Evolutionary conservation across 2,113 vertebrate species (phyloP), one percentile per base, ranked within the genome.

Genomic region (Spea bombifrons): DNA sequence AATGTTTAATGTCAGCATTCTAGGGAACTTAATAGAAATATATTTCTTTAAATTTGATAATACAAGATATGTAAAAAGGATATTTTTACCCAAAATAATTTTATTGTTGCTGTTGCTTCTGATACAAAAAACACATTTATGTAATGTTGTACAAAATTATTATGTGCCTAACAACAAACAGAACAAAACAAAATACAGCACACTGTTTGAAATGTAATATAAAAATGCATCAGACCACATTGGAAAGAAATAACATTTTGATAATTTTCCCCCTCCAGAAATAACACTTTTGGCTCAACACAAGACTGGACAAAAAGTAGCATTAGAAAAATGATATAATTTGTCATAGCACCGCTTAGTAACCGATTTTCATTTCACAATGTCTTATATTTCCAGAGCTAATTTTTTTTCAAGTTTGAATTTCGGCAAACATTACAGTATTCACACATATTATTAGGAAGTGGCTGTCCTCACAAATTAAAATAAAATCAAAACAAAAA

Each of bases 41-140:
- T 30, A 30, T 30, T 30, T 30, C 30, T 30, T 30, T 30, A 30
- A 30, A 30, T 30, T 30, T 30, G 30, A 30, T 30, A 30, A 30
- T 30, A 30, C 30, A 30, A 30, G 30, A 30, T 30, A 30, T 30
- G 30, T 3, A 63, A 65, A 78, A 78, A 71, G 70, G 7, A 63
- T 78, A 65, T 80, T 80, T 86, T 92, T 94, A 95, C 92, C 93
- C 94, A 95, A 92, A 93, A 94, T 94, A 93, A 90, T 92, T 95
- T 98, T 96, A 97, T 95, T 97, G 91, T 89, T 85, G 88, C 92
- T 84, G 89, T 87, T 87, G 87, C 84, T 91, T 87, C 83, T 85
- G 88, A 92, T 90, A 93, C 88, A 91, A 91, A 92, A 91, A 90
- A 84, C 83, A 85, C 81, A 81, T 88, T 80, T 78, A 82, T 71